Conservation (phyloP, 1,140 invertebrate species). For the Chelonus insularis region DNA sequence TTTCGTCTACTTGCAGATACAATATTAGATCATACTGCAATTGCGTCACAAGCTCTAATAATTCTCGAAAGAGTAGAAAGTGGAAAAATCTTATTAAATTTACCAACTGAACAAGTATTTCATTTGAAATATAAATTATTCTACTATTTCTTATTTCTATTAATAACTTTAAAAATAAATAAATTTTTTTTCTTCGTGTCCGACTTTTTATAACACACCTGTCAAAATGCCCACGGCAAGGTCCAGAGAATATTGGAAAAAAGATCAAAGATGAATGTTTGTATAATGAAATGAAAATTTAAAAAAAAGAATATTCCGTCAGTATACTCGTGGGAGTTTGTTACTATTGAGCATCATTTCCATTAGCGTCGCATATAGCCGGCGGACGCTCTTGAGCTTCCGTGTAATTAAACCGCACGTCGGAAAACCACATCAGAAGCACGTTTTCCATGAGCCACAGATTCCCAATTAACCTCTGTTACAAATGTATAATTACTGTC, state of each 20-base stretch:
- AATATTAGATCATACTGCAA: background rate
- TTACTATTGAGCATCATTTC: constrained; percentile 14
- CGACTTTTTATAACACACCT: no score
- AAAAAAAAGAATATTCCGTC: background rate
- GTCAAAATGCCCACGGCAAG: no score
- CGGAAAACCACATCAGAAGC: constrained; percentile 14
- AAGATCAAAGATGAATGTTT: background rate
- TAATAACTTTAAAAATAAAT: no score
- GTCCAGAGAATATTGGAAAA: no score
- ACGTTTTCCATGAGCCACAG: constrained; percentile 15
- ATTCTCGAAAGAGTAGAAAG: no score
- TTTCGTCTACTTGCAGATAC: background rate
- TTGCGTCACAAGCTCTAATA: no score
- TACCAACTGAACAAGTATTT: no score
- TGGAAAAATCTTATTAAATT: no score
- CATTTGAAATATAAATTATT: no score
- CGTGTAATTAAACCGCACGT: constrained; percentile 19
- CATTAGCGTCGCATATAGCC: constrained; percentile 14
- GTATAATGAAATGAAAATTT: background rate
- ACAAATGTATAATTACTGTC: constrained; percentile 11
- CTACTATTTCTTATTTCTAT: no score
- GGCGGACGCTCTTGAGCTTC: constrained; percentile 17
- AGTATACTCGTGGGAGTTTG: background rate
- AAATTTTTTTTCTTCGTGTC: no score
- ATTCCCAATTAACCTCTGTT: constrained; percentile 16